Conservation (phyloP, 2,113 vertebrate genomes). For the Sterrhoptilus dennistouni region DNA sequence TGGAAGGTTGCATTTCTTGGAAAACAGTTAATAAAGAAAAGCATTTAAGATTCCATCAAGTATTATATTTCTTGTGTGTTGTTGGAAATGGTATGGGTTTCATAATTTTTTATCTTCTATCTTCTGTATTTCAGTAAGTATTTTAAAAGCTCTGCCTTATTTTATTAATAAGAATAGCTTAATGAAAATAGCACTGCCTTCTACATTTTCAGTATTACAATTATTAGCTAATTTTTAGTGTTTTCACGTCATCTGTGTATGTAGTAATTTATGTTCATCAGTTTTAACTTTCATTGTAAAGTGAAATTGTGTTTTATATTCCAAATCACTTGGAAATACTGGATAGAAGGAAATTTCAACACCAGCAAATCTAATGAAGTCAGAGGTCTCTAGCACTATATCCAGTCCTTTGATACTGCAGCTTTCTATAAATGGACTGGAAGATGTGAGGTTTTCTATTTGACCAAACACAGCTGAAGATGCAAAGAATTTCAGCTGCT, state of each 20-base stretch:
- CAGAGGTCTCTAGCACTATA: not conserved
- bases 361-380: not conserved
- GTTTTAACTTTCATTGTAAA: not conserved
- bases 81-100: rapidly evolving
- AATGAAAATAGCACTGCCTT: not conserved
- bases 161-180: not conserved
- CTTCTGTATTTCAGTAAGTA: not conserved
- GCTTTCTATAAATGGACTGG: not conserved
- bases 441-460: not conserved
- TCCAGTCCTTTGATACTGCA: not conserved
- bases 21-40: not conserved
- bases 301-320: not conserved
- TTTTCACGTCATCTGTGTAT: not conserved
- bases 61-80: not conserved
- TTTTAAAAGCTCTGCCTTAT: not conserved
- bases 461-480: not conserved
- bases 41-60: not conserved
- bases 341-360: not conserved
- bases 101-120: not conserved
- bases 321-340: not conserved
- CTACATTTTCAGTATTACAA: not conserved
- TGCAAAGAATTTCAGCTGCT: not conserved
- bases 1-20: not conserved
- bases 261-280: not conserved
- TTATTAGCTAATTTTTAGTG: not conserved